Evolutionary conservation across 1,140 invertebrate genomes (phyloP).

Genomic region (Sarcophaga bullata): DNA sequence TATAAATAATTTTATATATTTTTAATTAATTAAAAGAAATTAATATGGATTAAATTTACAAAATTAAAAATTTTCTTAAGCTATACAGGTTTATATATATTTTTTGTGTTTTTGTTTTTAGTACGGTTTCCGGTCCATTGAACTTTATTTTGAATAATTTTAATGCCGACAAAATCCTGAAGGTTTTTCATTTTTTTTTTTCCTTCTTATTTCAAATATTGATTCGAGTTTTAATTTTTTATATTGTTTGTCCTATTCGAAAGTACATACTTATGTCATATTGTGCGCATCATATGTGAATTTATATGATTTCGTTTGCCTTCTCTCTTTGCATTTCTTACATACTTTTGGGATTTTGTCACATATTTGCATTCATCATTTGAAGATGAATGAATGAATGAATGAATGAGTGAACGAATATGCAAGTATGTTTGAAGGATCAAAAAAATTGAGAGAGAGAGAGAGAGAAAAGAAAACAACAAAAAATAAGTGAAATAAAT

Average conservation of each 20-base stretch:
- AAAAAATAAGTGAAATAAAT: background rate
- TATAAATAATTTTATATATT: no score
- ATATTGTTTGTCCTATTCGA: background rate
- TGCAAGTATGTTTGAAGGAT: no score
- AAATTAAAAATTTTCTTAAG: no score
- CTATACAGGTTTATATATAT: background rate
- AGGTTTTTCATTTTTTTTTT: background rate
- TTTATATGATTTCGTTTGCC: background rate
- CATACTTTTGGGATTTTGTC: background rate
- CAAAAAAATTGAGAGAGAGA: background rate
- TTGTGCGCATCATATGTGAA: background rate
- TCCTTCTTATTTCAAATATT: background rate
- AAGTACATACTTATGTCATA: background rate
- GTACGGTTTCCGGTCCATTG: background rate
- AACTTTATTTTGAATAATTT: background rate
- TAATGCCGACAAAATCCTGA: background rate
- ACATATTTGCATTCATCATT: constrained; percentile 1
- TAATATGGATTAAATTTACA: no score
- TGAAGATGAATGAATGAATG: background rate
- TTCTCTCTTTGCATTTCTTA: background rate
- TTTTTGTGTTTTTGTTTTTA: background rate
- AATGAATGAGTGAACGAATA: no score
- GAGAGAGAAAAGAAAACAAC: background rate
- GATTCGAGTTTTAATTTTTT: background rate
- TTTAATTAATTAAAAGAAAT: no score